These are phyloP conservation scores for Ibidorhyncha struthersii DNA, from an alignment of 2,113 vertebrate species.

Conservation along the genomic window DNA sequence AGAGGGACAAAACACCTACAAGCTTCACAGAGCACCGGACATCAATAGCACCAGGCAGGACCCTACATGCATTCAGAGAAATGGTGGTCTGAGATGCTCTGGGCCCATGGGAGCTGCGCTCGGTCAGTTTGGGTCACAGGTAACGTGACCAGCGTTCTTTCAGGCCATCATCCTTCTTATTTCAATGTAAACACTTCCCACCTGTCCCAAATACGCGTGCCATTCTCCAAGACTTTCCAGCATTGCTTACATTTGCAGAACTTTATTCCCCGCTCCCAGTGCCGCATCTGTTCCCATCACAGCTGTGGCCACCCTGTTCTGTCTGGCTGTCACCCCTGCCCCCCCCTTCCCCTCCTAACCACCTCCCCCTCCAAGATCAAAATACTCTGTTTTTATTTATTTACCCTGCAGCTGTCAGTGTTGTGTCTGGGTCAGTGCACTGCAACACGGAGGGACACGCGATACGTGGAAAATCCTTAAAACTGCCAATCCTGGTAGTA, in stretches of 20 bases:
- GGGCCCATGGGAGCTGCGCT: neutral
- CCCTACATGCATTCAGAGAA: neutral
- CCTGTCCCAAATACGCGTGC: constrained; percentile 86
- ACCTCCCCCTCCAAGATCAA: constrained; percentile 71
- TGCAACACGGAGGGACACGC: constrained; percentile 72
- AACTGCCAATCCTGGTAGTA: constrained; percentile 80
- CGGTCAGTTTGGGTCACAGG: constrained; percentile 83
- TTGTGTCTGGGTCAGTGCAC: constrained; percentile 91
- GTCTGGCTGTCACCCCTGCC: constrained; percentile 63
- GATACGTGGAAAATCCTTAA: constrained; percentile 83
- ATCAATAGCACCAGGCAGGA: neutral
- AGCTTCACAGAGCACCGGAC: neutral
- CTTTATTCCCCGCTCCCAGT: constrained; percentile 68
- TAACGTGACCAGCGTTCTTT: constrained; percentile 72
- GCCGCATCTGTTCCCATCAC: constrained; percentile 84
- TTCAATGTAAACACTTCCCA: constrained; percentile 92
- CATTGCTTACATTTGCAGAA: constrained; percentile 81
- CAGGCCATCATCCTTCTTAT: constrained; percentile 74
- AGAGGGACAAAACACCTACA: neutral
- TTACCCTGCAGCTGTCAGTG: constrained; percentile 91
- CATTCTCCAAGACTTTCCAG: constrained; percentile 81
- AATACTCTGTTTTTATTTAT: constrained; percentile 93
- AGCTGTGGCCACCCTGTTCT: constrained; percentile 75
- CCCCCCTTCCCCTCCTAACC: constrained; percentile 3
- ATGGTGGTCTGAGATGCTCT: neutral